Percentiles rank a stretch among this genome's conserved stretches.
phyloP scores from a whole-genome alignment of 2,113 vertebrate species.

The Pipra filicauda region DNA sequence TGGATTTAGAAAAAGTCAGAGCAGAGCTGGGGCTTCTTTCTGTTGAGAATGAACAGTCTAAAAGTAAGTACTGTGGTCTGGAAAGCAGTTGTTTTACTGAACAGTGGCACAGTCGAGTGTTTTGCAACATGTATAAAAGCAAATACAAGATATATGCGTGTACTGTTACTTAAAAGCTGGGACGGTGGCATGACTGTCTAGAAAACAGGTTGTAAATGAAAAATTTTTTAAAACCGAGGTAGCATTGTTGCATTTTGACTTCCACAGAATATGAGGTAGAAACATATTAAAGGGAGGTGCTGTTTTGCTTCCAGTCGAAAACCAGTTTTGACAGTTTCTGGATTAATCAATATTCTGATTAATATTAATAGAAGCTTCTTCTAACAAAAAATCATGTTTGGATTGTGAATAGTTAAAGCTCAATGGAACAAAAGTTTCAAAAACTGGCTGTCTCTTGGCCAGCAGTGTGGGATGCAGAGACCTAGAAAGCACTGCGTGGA shows the following conservation, averaged over 20 bases:
- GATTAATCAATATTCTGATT: not conserved
- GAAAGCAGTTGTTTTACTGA: not conserved
- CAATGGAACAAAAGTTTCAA: not conserved
- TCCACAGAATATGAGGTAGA: not conserved
- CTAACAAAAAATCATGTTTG: not conserved
- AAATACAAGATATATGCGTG: not conserved
- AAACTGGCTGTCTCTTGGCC: not conserved
- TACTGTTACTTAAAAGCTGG: not conserved
- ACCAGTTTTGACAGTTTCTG: not conserved
- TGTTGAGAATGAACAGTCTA: conserved; percentile 73
- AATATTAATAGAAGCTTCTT: not conserved
- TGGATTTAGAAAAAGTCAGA: conserved; percentile 73
- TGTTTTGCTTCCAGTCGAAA: not conserved
- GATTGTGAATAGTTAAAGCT: not conserved
- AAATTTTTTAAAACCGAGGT: not conserved
- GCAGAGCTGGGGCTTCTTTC: conserved; percentile 74
- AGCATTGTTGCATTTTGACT: not conserved
- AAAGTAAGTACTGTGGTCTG: conserved; percentile 71
- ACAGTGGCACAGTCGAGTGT: not conserved
- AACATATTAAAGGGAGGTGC: not conserved
- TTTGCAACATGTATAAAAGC: not conserved
- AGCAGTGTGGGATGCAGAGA: not conserved
- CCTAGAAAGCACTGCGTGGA: not conserved
- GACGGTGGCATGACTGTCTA: fast-evolving
- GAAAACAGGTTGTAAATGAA: not conserved